phyloP scores from a whole-genome alignment of 2,888 invertebrate genomes.

The Sericinus montela region DNA sequence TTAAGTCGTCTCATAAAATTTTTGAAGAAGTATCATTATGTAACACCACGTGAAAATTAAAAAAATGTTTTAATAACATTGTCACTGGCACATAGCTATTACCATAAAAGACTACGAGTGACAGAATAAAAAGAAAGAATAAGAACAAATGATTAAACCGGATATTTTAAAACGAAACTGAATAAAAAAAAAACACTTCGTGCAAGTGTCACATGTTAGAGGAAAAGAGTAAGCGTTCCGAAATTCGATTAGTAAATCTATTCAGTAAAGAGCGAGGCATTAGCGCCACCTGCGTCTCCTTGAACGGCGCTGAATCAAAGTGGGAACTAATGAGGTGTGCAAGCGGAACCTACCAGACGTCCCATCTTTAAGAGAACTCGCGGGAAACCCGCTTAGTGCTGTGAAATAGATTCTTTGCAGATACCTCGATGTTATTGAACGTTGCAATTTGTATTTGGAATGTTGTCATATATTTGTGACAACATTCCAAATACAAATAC shows the following conservation, averaged over 20 bases:
- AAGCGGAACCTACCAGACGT: conserved; percentile 41
- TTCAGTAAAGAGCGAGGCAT: conserved; percentile 41
- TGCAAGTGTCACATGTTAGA: conserved; percentile 12
- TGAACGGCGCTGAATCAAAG: conserved; percentile 46
- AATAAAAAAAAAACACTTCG: conserved; percentile 2
- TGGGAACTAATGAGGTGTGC: conserved; percentile 56
- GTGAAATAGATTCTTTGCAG: conserved; percentile 21
- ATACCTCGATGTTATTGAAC: conserved; percentile 4
- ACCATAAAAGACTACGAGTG: too few species aligned
- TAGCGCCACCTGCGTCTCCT: conserved; percentile 44
- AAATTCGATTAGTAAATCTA: conserved; percentile 39
- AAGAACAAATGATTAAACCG: too few species aligned
- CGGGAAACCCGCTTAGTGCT: conserved; percentile 33
- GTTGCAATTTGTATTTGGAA: not conserved
- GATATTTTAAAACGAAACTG: too few species aligned
- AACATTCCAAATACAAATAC: too few species aligned
- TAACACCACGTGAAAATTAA: too few species aligned
- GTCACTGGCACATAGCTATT: too few species aligned
- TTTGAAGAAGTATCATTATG: too few species aligned
- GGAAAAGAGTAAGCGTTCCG: conserved; percentile 25
- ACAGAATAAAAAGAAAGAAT: too few species aligned
- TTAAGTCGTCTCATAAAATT: too few species aligned
- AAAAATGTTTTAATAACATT: too few species aligned
- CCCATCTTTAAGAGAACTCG: conserved; percentile 37
- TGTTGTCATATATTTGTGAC: too few species aligned